Evolutionary conservation across 2,113 vertebrate genomes (phyloP).

Genomic region (Pithys albifrons): DNA sequence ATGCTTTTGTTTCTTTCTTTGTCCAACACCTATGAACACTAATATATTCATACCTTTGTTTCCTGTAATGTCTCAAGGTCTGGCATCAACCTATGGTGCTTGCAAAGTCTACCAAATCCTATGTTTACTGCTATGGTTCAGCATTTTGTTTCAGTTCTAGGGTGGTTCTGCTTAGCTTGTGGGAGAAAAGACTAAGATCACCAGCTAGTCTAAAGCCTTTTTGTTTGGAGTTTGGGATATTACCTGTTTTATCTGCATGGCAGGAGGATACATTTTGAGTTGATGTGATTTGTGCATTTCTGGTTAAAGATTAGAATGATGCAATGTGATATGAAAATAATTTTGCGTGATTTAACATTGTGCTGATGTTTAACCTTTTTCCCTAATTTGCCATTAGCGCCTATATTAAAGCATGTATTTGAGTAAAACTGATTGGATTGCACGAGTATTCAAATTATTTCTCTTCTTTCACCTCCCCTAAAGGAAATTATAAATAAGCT

Average conservation of each 20-base stretch:
- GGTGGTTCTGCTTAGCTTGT: not conserved
- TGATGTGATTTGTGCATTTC: not conserved
- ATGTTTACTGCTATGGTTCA: not conserved
- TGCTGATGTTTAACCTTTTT: not conserved
- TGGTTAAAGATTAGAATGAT: not conserved
- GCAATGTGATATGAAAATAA: not conserved
- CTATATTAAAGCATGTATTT: not conserved
- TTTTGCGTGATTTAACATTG: not conserved
- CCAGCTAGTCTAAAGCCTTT: not conserved
- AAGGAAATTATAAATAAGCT: not conserved
- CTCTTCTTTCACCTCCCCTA: not conserved
- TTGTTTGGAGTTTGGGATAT: not conserved
- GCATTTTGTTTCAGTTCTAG: not conserved
- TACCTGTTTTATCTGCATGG: not conserved
- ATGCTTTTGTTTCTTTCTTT: not conserved
- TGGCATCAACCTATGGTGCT: not conserved
- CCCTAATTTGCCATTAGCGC: not conserved
- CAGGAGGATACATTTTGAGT: not conserved
- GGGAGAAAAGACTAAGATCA: not conserved
- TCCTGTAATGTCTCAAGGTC: not conserved
- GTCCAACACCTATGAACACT: not conserved
- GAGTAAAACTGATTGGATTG: not conserved
- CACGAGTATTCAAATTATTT: not conserved
- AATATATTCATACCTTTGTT: not conserved
- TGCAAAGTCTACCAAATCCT: not conserved